Conservation (phyloP, 37 sponge, comb jelly and placozoan species). For the Amphimedon queenslandica region DNA sequence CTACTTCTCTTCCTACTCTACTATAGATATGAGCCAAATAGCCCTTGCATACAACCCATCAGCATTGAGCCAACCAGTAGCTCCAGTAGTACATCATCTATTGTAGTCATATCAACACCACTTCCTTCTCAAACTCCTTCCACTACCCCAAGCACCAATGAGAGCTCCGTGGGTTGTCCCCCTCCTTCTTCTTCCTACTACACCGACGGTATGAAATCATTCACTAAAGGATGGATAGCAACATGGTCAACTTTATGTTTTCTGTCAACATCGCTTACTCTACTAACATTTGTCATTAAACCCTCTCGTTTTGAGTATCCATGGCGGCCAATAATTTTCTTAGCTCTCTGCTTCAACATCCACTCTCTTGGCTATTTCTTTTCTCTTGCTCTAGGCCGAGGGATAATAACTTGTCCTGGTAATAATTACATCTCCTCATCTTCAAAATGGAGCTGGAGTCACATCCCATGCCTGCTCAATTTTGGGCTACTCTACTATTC, state of each 20-base stretch:
- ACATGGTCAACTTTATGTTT: slow-evolving; percentile 75
- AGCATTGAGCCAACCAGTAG: no score
- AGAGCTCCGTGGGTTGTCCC: slow-evolving; percentile 16
- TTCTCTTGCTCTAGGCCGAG: slow-evolving; percentile 42
- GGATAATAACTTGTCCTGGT: slow-evolving; percentile 49
- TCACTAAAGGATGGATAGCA: slow-evolving; percentile 63
- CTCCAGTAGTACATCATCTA: no score
- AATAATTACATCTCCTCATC: slow-evolving; percentile 23
- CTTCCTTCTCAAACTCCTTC: background rate
- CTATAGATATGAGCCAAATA: no score
- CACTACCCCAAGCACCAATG: background rate
- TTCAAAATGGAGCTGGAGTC: slow-evolving; percentile 44
- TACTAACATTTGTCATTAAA: slow-evolving; percentile 79
- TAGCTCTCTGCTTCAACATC: slow-evolving; percentile 65
- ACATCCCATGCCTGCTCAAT: slow-evolving; percentile 60
- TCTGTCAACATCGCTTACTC: slow-evolving; percentile 71
- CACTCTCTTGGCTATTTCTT: slow-evolving; percentile 69
- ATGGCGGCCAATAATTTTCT: slow-evolving; percentile 86
- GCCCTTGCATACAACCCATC: no score
- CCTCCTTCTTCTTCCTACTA: slow-evolving; percentile 31
- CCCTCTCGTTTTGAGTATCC: slow-evolving; percentile 78
- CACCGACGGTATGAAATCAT: slow-evolving; percentile 28
- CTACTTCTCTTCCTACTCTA: no score
- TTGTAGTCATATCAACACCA: background rate
- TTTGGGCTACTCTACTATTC: slow-evolving; percentile 69